Conservation (phyloP, 2,797 vertebrate genomes). For the Ctenopoma kingsleyae region DNA sequence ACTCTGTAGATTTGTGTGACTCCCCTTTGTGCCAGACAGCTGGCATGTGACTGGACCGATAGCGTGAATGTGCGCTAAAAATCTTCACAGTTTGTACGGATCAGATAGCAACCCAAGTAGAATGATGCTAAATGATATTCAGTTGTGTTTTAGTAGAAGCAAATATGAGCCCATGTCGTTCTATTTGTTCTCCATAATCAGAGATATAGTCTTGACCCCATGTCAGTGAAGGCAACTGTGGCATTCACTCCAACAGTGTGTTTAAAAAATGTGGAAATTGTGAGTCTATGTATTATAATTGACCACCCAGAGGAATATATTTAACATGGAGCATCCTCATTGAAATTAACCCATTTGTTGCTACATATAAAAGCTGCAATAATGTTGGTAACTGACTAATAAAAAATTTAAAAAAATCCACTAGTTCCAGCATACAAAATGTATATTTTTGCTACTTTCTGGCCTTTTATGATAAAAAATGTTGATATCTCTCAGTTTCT, state of each 20-base stretch:
- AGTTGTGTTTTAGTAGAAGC: not conserved
- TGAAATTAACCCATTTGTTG: not conserved
- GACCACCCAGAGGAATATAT: not conserved
- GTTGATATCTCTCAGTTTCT: not conserved
- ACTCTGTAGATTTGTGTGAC: constrained; percentile 49
- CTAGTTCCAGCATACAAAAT: too few relatives aligned
- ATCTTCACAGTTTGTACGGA: not conserved
- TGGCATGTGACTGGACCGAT: constrained; percentile 66
- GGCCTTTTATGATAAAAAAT: not conserved
- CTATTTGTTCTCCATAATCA: constrained; percentile 8
- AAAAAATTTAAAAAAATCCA: too few relatives aligned
- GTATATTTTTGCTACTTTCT: not conserved
- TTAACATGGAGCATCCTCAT: not conserved
- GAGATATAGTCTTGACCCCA: constrained; percentile 14
- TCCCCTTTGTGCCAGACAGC: constrained; percentile 64
- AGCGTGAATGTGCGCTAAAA: constrained; percentile 10
- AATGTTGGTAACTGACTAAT: not conserved
- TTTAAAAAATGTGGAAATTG: not conserved
- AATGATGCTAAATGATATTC: not conserved
- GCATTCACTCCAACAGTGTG: not conserved
- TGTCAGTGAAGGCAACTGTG: constrained; percentile 7
- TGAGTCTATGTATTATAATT: constrained; percentile 1
- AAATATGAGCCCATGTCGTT: not conserved
- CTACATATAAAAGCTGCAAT: not conserved
- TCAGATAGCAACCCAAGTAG: constrained; percentile 9